Evolutionary conservation across 2,888 invertebrate genomes (phyloP).

Genomic region (Pandemis heparana): DNA sequence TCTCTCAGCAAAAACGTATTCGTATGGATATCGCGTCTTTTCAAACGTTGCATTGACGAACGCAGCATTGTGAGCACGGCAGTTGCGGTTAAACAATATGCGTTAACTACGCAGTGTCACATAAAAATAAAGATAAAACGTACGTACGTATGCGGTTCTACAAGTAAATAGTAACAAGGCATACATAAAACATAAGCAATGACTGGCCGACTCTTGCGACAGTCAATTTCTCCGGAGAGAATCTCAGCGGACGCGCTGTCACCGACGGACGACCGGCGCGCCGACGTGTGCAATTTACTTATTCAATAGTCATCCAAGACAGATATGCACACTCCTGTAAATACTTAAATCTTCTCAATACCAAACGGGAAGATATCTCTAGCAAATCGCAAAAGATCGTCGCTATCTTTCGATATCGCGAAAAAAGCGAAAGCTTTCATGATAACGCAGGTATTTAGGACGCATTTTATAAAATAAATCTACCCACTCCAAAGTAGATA

Average conservation of each 20-base stretch:
- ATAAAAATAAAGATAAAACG: slow-evolving; percentile 30
- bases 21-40: slow-evolving; percentile 32
- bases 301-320: slow-evolving; percentile 38
- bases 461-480: neutral
- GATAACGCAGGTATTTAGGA: neutral
- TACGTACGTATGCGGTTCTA: slow-evolving; percentile 30
- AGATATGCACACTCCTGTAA: slow-evolving; percentile 15
- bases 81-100: slow-evolving; percentile 32
- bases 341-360: neutral
- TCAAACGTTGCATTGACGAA: slow-evolving; percentile 32
- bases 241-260: slow-evolving; percentile 65
- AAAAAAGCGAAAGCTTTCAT: slow-evolving; percentile 12
- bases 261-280: slow-evolving; percentile 57
- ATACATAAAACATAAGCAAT: slow-evolving; percentile 74
- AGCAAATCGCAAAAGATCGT: neutral
- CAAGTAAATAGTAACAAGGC: slow-evolving; percentile 52
- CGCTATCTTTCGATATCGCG: neutral
- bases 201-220: slow-evolving; percentile 56
- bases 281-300: slow-evolving; percentile 46
- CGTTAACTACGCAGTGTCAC: slow-evolving; percentile 13
- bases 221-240: slow-evolving; percentile 76
- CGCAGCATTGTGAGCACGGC: slow-evolving; percentile 35
- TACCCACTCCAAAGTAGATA: neutral
- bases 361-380: neutral
- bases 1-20: slow-evolving; percentile 45